Evolutionary conservation across 2,113 vertebrate genomes (phyloP), one percentile per base, ranked within the genome.

Genomic region (Donacobius atricapilla): DNA sequence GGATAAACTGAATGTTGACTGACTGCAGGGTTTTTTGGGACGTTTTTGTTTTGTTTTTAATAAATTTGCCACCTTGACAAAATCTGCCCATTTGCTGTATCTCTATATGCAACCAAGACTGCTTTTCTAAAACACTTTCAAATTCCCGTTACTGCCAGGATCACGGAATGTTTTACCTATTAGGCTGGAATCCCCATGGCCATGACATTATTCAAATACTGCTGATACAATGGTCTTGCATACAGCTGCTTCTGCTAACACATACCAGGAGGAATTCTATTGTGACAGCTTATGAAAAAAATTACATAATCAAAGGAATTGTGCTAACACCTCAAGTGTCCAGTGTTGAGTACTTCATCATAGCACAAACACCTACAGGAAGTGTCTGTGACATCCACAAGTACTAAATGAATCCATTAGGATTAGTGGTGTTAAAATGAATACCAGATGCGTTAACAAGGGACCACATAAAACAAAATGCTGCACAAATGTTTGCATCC

Each of bases 401-500:
- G 77, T 50, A 58, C 81, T 95, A 76, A 92, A 91, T 44, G n/a
- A 92, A 94, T 95, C 96, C 80, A 64, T 86, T 82, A 93, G 70
- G 92, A 92, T 82, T 94, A 83, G 47, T 2, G 9, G 63, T 71
- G 82, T 85, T 94, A 83, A 95, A 97, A 94, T 96, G 87, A 96
- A 87, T 93, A 84, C 94, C 93, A 97, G 87, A 91, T 97, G 95
- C 92, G 92, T 91, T 92, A 92, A 89, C 87, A 92, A 95, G 93
- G 60, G 80, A 76, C 71, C 75, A 35, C 5, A 11, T 83, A 35
- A 85, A 93, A 65, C 73, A 95, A 94, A 95, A 87, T 68, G 76
- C 66, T 93, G 85, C 79, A 92, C 83, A 96, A 96, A 97, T 81
- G 66, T 95, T 97, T 97, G 93, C 89, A 93, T 94, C 89, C 90